Evolutionary conservation across 2,113 vertebrate species (phyloP).

Genomic region (Prionailurus bengalensis): DNA sequence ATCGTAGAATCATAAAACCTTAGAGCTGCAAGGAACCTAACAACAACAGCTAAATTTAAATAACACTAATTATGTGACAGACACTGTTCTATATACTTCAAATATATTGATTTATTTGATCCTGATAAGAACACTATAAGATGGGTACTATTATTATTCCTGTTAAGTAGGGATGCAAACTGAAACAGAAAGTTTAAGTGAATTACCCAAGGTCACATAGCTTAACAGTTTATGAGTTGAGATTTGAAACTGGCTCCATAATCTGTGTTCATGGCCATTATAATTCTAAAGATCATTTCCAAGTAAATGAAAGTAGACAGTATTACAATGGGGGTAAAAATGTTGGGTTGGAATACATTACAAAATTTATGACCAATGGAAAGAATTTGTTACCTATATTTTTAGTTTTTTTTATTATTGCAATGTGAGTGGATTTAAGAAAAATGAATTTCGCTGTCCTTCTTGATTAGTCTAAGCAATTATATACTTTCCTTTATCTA

Average conservation of each 20-base stretch:
- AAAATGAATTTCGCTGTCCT: constrained; percentile 50
- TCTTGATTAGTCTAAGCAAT: constrained; percentile 74
- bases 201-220: neutral
- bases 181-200: neutral
- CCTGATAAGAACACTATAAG: neutral
- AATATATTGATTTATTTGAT: neutral
- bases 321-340: neutral
- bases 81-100: neutral
- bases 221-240: neutral
- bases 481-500: constrained; percentile 76
- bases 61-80: neutral
- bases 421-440: constrained; percentile 64
- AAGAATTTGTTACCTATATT: constrained; percentile 32
- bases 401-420: constrained; percentile 31
- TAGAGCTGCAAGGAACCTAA: neutral
- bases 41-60: neutral
- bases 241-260: neutral
- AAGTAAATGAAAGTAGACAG: neutral
- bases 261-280: neutral
- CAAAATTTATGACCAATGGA: neutral
- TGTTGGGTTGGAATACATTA: neutral
- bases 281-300: neutral
- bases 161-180: neutral
- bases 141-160: neutral
- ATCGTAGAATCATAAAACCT: neutral